Evolutionary conservation across 1,140 invertebrate genomes (phyloP).

Genomic region (Hycleus cichorii): DNA sequence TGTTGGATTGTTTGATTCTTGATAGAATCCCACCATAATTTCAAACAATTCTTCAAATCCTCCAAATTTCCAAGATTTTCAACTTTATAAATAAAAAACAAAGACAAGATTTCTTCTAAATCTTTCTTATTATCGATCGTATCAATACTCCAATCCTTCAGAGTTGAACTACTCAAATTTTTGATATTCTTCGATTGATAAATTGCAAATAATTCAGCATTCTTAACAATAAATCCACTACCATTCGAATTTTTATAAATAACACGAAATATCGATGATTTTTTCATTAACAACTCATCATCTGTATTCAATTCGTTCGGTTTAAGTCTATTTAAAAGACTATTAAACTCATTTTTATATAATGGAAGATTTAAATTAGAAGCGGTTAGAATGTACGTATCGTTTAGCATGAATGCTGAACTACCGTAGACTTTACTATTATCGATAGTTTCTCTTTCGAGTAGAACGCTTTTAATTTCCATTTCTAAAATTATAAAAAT

Average conservation of each 20-base stretch:
- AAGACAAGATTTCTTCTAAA: slow-evolving; percentile 10
- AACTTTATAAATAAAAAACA: slow-evolving; percentile 17
- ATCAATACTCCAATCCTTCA: slow-evolving; percentile 18
- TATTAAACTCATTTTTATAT: neutral
- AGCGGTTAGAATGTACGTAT: slow-evolving; percentile 16
- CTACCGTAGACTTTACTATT: slow-evolving; percentile 7
- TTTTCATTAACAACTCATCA: neutral
- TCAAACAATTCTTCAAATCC: slow-evolving; percentile 4
- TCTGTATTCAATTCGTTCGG: neutral
- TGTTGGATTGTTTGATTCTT: neutral
- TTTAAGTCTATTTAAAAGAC: neutral
- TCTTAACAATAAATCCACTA: neutral
- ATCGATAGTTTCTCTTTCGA: slow-evolving; percentile 10
- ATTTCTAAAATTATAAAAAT: slow-evolving; percentile 2
- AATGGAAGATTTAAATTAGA: slow-evolving; percentile 10
- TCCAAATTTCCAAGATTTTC: neutral
- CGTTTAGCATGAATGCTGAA: slow-evolving; percentile 14
- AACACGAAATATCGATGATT: neutral
- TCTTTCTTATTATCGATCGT: slow-evolving; percentile 3
- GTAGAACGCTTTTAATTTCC: slow-evolving; percentile 7
- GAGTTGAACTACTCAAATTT: neutral
- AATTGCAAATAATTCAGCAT: slow-evolving; percentile 4
- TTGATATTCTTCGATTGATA: slow-evolving; percentile 10
- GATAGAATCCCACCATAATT: slow-evolving; percentile 1
- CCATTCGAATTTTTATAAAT: neutral